phyloP scores from a whole-genome alignment of 2,797 vertebrate genomes.

The Thamnophis elegans region DNA sequence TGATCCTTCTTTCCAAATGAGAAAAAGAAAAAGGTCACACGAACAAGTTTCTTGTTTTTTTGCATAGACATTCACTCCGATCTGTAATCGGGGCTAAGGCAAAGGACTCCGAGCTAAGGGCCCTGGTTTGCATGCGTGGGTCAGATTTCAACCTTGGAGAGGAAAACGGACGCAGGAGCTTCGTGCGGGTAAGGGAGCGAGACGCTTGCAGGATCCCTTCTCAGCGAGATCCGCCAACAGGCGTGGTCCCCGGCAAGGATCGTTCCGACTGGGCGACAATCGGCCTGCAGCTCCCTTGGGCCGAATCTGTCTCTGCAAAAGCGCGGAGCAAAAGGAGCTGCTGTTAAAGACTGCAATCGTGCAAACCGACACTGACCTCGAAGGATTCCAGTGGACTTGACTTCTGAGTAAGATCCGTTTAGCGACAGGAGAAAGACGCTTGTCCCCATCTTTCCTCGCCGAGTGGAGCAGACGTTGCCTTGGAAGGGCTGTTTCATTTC shows the following conservation, averaged over 20 bases:
- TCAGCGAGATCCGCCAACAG: background rate
- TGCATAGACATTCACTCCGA: background rate
- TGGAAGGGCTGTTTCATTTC: background rate
- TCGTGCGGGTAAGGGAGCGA: background rate
- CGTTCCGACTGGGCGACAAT: background rate
- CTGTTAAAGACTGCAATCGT: background rate
- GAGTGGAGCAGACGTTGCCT: background rate
- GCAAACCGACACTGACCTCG: background rate
- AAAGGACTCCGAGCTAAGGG: background rate
- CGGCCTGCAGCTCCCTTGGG: background rate
- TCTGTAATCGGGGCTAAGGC: background rate
- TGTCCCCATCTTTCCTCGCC: background rate
- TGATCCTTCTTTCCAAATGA: background rate
- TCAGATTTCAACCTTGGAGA: background rate
- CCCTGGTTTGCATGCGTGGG: background rate
- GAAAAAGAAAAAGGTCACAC: background rate
- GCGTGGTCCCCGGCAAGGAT: background rate
- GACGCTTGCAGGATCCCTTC: background rate
- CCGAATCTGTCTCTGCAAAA: background rate
- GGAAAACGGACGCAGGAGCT: background rate
- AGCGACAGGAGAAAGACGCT: rapidly evolving
- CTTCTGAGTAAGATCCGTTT: background rate
- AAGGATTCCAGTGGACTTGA: background rate
- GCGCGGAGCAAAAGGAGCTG: background rate
- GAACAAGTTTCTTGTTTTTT: background rate